Conservation (phyloP, 2,113 vertebrate species). For the Natator depressus region DNA sequence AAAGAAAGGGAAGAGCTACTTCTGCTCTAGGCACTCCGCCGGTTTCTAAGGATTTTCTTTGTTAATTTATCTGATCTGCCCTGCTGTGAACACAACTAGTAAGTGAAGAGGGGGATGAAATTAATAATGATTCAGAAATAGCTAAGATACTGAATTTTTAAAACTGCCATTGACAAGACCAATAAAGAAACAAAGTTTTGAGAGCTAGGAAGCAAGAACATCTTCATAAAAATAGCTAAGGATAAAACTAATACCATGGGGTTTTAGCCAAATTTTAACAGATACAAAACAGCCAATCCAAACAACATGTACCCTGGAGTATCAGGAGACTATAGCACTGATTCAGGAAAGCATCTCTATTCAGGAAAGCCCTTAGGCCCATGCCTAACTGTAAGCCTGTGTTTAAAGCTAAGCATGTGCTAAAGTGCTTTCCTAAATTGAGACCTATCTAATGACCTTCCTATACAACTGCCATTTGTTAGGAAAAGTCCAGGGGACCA, state of each 20-base stretch:
- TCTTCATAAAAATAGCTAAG: background rate
- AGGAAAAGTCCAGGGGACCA: background rate
- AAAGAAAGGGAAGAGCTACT: constrained; percentile 48
- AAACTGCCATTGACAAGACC: background rate
- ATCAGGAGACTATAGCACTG: background rate
- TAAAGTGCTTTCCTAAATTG: background rate
- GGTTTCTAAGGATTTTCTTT: constrained; percentile 75
- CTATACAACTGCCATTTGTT: background rate
- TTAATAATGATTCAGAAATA: background rate
- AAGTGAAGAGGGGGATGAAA: background rate
- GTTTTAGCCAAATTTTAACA: background rate
- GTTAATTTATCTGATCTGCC: constrained; percentile 73
- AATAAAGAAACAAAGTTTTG: background rate
- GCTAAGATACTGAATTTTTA: background rate
- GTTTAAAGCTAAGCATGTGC: background rate
- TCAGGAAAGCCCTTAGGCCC: background rate
- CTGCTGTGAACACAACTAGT: constrained; percentile 72
- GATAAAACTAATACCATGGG: background rate
- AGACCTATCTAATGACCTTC: background rate
- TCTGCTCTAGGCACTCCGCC: constrained; percentile 53
- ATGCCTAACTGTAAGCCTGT: background rate
- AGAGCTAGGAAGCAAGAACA: background rate
- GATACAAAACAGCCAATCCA: background rate
- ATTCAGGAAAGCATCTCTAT: background rate
- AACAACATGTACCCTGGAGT: fast-evolving